phyloP scores from a whole-genome alignment of 2,113 vertebrate species.

The Rhipidura dahli region DNA sequence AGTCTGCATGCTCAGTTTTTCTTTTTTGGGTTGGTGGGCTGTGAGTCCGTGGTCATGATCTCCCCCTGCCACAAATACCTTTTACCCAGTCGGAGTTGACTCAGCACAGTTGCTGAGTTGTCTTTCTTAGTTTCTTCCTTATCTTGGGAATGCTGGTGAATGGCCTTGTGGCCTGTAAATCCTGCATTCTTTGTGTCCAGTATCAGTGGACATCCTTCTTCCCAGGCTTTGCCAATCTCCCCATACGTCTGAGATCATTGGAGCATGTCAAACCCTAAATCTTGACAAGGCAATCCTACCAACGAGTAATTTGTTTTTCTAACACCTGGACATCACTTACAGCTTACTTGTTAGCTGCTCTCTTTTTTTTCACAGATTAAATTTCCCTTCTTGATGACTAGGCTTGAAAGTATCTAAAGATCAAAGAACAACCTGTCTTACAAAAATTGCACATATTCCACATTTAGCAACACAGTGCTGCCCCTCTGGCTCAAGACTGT shows the following conservation, averaged over 20 bases:
- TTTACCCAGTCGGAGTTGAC: neutral
- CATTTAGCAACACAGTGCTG: neutral
- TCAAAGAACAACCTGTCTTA: neutral
- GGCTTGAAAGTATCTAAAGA: neutral
- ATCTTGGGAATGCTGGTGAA: neutral
- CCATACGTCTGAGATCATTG: neutral
- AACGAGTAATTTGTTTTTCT: neutral
- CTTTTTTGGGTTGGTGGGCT: neutral
- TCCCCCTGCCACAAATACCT: neutral
- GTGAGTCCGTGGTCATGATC: rapidly evolving
- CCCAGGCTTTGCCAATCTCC: neutral
- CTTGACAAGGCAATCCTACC: neutral
- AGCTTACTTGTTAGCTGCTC: neutral
- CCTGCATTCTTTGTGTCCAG: neutral
- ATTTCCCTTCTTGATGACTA: neutral
- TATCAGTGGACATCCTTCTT: neutral
- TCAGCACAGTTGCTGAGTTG: neutral
- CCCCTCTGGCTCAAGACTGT: neutral
- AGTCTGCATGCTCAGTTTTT: neutral
- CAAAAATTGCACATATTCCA: neutral
- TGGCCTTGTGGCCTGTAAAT: neutral
- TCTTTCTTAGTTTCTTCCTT: neutral
- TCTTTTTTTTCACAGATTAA: neutral
- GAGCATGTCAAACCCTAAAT: neutral
- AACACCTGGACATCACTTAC: neutral